These are phyloP conservation scores for Bruchidius siliquastri DNA, from an alignment of 2,888 invertebrate genomes.

Conservation along the genomic window DNA sequence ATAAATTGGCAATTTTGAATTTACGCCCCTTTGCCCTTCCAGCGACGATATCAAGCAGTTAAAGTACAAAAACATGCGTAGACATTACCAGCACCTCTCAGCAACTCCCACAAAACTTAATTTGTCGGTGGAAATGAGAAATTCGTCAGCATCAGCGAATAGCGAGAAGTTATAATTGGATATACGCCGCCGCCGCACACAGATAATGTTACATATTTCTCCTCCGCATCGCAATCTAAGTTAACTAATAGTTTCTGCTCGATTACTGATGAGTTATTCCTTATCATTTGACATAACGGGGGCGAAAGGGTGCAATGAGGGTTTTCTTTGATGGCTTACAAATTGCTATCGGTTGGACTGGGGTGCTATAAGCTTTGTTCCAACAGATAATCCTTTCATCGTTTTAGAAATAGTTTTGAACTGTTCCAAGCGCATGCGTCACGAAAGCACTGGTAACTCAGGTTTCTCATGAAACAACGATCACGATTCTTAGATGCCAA, in stretches of 20 bases:
- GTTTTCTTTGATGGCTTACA: not conserved
- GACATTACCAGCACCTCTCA: not conserved
- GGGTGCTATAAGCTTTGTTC: not conserved
- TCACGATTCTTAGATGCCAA: no score
- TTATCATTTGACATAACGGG: not conserved
- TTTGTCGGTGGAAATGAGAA: constrained; percentile 52
- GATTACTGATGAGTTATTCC: not conserved
- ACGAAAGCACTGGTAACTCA: no score
- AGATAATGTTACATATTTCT: constrained; percentile 30
- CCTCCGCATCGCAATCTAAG: not conserved
- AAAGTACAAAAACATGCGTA: not conserved
- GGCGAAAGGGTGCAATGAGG: not conserved
- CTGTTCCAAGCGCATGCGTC: no score
- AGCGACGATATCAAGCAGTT: not conserved
- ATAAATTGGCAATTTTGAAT: no score
- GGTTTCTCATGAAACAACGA: no score
- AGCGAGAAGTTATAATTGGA: constrained; percentile 53
- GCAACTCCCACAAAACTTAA: not conserved
- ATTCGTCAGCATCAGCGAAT: constrained; percentile 41
- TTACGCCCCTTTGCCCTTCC: no score
- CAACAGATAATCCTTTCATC: no score
- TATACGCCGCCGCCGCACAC: constrained; percentile 44
- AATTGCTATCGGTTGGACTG: not conserved
- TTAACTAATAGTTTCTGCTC: not conserved
- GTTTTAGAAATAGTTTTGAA: no score